A percentile compares a stretch with the other conserved stretches of the same genome.
Conservation (phyloP, 2,797 vertebrate genomes). For the Spizella passerina region DNA sequence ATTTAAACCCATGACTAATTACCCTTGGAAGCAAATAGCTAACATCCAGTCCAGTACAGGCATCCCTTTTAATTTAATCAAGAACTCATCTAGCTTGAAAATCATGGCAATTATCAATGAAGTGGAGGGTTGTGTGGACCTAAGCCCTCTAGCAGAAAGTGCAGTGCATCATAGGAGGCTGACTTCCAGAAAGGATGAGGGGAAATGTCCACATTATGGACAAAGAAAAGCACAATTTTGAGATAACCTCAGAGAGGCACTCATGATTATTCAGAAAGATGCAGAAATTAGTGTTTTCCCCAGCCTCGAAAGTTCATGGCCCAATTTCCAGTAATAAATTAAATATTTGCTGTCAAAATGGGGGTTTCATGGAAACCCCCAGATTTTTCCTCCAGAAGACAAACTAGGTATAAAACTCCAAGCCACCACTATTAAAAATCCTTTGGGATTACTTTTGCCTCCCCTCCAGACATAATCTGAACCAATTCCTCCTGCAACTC, state of each 20-base stretch:
- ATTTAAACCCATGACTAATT: constrained; percentile 54
- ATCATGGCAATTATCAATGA: constrained; percentile 33
- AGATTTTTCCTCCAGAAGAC: neutral
- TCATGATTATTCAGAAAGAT: neutral
- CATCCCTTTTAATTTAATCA: constrained; percentile 44
- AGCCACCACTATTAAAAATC: neutral
- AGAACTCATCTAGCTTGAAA: constrained; percentile 36
- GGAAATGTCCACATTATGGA: neutral
- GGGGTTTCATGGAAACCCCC: neutral
- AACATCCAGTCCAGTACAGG: constrained; percentile 6
- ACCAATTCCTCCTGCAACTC: neutral
- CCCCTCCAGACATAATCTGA: neutral
- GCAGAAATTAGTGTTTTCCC: neutral
- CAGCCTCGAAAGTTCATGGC: neutral
- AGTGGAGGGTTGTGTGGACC: neutral
- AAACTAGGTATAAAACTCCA: neutral
- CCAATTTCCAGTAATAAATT: neutral
- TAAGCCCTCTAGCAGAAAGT: neutral
- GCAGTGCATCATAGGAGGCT: neutral
- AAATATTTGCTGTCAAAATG: neutral
- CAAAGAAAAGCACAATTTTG: neutral
- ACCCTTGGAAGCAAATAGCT: constrained; percentile 46
- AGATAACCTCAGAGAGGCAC: neutral
- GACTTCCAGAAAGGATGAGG: neutral
- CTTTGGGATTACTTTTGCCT: neutral